phyloP scores from a whole-genome alignment of 2,888 invertebrate species.

The Ferdinandea cuprea region DNA sequence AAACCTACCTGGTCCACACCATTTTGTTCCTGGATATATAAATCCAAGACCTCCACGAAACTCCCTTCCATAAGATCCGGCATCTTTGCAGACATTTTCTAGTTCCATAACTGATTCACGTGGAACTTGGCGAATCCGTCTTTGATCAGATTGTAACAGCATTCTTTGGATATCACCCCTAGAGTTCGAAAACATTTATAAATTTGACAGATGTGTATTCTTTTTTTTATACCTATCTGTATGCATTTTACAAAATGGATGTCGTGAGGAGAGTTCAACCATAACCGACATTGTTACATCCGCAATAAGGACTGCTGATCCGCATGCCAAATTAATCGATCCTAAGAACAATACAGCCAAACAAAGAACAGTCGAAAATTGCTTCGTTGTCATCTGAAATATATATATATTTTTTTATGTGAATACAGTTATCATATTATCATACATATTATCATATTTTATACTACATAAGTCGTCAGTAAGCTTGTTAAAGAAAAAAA shows the following conservation, averaged over 20 bases:
- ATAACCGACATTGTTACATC: slow-evolving; percentile 86
- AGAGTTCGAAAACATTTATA: slow-evolving; percentile 2
- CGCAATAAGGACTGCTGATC: slow-evolving; percentile 85
- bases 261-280: slow-evolving; percentile 86
- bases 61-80: slow-evolving; percentile 80
- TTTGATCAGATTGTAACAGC: slow-evolving; percentile 85
- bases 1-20: slow-evolving; percentile 88
- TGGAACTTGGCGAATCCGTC: slow-evolving; percentile 86
- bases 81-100: slow-evolving; percentile 84
- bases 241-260: slow-evolving; percentile 86
- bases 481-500: no score
- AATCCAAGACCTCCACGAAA: slow-evolving; percentile 84
- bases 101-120: slow-evolving; percentile 85
- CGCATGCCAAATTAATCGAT: slow-evolving; percentile 39
- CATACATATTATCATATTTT: no score
- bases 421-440: no score
- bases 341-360: slow-evolving; percentile 49
- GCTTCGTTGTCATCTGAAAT: slow-evolving; percentile 64
- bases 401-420: no score
- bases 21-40: slow-evolving; percentile 89
- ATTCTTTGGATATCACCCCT: slow-evolving; percentile 86
- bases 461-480: no score
- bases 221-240: slow-evolving; percentile 84
- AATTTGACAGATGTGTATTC: background rate
- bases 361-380: slow-evolving; percentile 18